Percentiles rank a stretch among this genome's conserved stretches.
Evolutionary conservation across 2,888 invertebrate species (phyloP).

Genomic region (Frankliniella fusca): DNA sequence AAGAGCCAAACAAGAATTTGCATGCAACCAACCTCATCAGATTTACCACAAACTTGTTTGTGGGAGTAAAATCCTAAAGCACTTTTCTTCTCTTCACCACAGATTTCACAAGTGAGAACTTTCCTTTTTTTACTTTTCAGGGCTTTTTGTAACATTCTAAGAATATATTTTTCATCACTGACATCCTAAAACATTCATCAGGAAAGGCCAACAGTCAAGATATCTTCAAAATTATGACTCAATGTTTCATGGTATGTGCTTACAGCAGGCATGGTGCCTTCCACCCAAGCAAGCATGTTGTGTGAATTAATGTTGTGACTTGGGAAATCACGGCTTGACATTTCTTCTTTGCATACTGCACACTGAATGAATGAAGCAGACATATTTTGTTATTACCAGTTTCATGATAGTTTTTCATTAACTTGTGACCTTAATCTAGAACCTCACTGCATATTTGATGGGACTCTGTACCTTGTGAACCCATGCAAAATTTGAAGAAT

Average conservation of each 20-base stretch:
- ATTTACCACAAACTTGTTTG: slow-evolving; percentile 57
- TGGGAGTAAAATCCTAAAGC: slow-evolving; percentile 60
- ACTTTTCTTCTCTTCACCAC: slow-evolving; percentile 51
- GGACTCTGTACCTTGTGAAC: neutral
- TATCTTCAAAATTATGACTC: neutral
- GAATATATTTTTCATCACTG: slow-evolving; percentile 50
- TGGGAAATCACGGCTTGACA: neutral
- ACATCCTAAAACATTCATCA: slow-evolving; percentile 50
- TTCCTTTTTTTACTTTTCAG: slow-evolving; percentile 47
- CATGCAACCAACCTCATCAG: slow-evolving; percentile 49
- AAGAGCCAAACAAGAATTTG: neutral
- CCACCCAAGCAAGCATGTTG: slow-evolving; percentile 57
- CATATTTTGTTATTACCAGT: neutral
- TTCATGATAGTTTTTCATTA: neutral
- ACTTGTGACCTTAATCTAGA: neutral
- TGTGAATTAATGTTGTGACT: slow-evolving; percentile 48
- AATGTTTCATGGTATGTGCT: slow-evolving; percentile 40
- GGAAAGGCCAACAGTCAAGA: slow-evolving; percentile 1
- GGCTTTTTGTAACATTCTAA: slow-evolving; percentile 49
- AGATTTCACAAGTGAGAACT: slow-evolving; percentile 54
- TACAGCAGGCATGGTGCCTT: slow-evolving; percentile 54
- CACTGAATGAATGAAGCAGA: neutral
- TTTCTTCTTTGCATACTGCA: neutral
- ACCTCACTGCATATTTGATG: neutral
- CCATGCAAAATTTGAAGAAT: neutral